Evolutionary conservation across 2,797 vertebrate species (phyloP), one percentile per base, ranked within the genome.

Genomic region (Balearica regulorum): DNA sequence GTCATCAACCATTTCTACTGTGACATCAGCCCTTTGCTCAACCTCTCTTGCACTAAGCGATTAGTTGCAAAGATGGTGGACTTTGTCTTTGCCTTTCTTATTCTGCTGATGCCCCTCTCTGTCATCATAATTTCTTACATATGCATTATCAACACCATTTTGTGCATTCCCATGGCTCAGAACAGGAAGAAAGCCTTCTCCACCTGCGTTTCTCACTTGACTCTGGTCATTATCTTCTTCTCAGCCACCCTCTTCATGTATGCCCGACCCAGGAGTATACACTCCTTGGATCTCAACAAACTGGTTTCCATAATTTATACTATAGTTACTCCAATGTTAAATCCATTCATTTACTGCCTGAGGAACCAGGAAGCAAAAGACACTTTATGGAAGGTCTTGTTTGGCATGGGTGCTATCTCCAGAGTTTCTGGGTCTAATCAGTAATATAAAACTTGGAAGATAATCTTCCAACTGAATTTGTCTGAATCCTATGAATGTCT

Each of bases 1-100:
- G 10, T 94, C 75, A 71, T 95, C 83, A 96, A 96, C 55, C 96
- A 96, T 46, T 97, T 97, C 83, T 97, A 96, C 80, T 97, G 95
- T 3, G 95, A 97, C 4, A 90, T 96, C 17, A 94, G 94, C 21
- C 93, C 96, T 1, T 49, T 97, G 55, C 93, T 96, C 49, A 96
- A 77, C 61, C 95, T 97, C 9, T 94, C 95, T 26, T 97, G 96
- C 48, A 87, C 89, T 0, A 78, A 96, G 44, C 46, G 68, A 49
- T 87, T 81, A 0, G 39, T 54, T 18, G 93, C 87, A 1, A 96
- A 97, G 65, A 87, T 94, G 4, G 79, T 94, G 22, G 97, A 96
- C 85, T 95, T 97, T 60, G 78, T 97, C 46, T 93, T 96, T 80
- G 94, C 92, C 1, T 85, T 97, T 73, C 48, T 97, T 44, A 83